phyloP scores from a whole-genome alignment of 2,888 invertebrate species.

The Cheilosia scutellata region DNA sequence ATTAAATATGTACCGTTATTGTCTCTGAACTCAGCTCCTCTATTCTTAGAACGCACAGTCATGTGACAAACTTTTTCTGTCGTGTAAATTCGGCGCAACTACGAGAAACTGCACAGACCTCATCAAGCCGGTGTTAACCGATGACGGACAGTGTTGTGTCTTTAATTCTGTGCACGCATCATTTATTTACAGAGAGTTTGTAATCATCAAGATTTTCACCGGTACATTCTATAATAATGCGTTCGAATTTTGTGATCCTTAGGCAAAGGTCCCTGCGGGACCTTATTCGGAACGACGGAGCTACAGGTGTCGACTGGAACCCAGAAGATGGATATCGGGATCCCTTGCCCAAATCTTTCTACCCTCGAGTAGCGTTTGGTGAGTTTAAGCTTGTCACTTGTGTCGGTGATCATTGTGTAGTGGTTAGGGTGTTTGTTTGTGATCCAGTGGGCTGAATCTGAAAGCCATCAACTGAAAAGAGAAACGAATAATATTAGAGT shows the following conservation, averaged over 20 bases:
- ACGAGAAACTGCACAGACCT: slow-evolving; percentile 87
- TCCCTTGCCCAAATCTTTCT: slow-evolving; percentile 85
- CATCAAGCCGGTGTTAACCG: slow-evolving; percentile 91
- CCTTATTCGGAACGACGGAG: slow-evolving; percentile 79
- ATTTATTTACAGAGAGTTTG: slow-evolving; percentile 86
- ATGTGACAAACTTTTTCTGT: slow-evolving; percentile 88
- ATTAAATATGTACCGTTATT: not conserved
- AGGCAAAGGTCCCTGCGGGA: slow-evolving; percentile 6
- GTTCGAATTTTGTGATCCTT: slow-evolving; percentile 16
- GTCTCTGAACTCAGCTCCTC: not conserved
- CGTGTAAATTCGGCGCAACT: slow-evolving; percentile 88
- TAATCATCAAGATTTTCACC: too few species aligned
- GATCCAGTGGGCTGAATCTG: too few species aligned
- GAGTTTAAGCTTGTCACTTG: not conserved
- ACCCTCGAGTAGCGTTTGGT: slow-evolving; percentile 86
- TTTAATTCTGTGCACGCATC: slow-evolving; percentile 91
- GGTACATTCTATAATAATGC: not conserved
- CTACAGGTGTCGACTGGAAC: slow-evolving; percentile 88
- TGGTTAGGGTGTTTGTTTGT: too few species aligned
- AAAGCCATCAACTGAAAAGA: too few species aligned
- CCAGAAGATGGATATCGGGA: slow-evolving; percentile 89
- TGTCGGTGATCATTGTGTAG: not conserved
- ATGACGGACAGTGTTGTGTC: slow-evolving; percentile 93
- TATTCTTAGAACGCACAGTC: slow-evolving; percentile 88
- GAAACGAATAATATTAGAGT: too few species aligned